Conservation (phyloP, 2,797 vertebrate genomes). For the Intellagama lesueurii region DNA sequence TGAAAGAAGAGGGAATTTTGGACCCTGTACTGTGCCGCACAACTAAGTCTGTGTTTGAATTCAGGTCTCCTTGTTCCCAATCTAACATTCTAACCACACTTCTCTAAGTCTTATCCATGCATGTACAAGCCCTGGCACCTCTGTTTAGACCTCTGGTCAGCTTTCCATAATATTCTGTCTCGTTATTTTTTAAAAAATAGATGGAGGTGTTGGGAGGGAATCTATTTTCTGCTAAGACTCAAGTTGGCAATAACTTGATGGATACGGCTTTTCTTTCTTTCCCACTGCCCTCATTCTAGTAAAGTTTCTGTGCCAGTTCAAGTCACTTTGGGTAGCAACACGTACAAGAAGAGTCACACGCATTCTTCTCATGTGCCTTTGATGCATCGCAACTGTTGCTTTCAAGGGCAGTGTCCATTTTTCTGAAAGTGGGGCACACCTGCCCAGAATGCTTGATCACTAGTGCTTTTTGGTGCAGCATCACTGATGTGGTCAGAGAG, state of each 20-base stretch:
- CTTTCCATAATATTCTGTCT: neutral
- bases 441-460: conserved; percentile 35
- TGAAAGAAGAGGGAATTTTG: neutral
- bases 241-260: neutral
- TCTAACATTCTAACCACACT: neutral
- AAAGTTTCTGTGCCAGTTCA: neutral
- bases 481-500: neutral
- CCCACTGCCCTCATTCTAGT: neutral
- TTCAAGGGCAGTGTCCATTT: conserved; percentile 25
- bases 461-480: neutral
- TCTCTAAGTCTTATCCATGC: neutral
- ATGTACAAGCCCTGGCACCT: neutral
- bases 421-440: conserved; percentile 22
- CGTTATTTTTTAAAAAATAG: neutral
- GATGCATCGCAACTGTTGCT: conserved; percentile 5
- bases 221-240: neutral
- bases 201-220: too few species aligned
- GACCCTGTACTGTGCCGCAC: neutral
- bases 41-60: too few species aligned
- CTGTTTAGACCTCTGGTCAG: neutral
- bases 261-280: neutral
- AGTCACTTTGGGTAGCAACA: neutral
- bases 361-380: neutral
- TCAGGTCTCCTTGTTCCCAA: neutral
- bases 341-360: neutral